These are phyloP conservation scores for Dryas iulia DNA, from an alignment of 1,140 invertebrate species.

Conservation along the genomic window DNA sequence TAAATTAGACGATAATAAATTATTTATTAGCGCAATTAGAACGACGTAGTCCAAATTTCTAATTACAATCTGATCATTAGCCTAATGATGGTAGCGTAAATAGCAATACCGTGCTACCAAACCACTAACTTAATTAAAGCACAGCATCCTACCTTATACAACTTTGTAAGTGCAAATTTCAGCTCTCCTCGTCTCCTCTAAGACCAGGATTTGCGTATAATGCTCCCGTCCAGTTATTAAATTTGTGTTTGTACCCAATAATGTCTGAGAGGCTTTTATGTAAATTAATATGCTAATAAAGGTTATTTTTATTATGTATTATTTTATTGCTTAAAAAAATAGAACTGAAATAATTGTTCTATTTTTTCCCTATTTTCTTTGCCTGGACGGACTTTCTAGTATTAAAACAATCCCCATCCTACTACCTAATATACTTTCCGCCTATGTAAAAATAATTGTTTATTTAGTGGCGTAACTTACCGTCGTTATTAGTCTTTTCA, in stretches of 20 bases:
- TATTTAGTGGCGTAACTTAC: too few species aligned
- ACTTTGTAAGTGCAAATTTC: slow-evolving; percentile 18
- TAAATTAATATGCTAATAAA: background rate
- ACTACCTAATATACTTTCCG: too few species aligned
- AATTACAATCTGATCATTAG: slow-evolving; percentile 40
- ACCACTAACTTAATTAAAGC: slow-evolving; percentile 46
- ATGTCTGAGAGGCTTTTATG: background rate
- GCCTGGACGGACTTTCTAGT: too few species aligned
- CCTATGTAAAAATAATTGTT: too few species aligned
- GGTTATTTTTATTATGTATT: background rate
- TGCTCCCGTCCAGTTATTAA: slow-evolving; percentile 12
- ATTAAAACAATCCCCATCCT: too few species aligned
- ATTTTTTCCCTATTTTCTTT: too few species aligned
- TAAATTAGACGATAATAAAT: background rate
- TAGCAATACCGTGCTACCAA: slow-evolving; percentile 41
- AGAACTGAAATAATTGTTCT: background rate
- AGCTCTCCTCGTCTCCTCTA: slow-evolving; percentile 17
- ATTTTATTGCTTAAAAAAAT: too few species aligned
- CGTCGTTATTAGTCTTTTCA: too few species aligned
- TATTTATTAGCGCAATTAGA: slow-evolving; percentile 10
- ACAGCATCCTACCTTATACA: slow-evolving; percentile 7
- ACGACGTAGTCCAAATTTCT: slow-evolving; percentile 13
- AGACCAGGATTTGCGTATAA: slow-evolving; percentile 18
- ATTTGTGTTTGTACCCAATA: slow-evolving; percentile 8
- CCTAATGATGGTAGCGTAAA: slow-evolving; percentile 47